A percentile compares a stretch with the other conserved stretches of the same genome.
These are phyloP conservation scores for Nephrotoma appendiculata DNA, from an alignment of 2,888 invertebrate genomes.

Conservation along the genomic window DNA sequence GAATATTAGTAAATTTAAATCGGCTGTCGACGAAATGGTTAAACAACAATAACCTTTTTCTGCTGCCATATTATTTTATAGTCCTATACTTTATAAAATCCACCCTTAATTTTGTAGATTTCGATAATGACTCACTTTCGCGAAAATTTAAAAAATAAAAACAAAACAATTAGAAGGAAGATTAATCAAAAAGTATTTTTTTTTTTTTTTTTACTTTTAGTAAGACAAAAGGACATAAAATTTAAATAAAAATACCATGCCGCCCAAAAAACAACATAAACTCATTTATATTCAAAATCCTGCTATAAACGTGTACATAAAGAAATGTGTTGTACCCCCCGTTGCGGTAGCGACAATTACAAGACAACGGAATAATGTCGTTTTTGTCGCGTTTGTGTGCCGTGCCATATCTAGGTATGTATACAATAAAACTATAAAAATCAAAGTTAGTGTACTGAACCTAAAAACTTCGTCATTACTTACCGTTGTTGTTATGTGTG, in stretches of 20 bases:
- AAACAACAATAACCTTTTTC: too few species aligned
- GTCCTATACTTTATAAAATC: neutral
- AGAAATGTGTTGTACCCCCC: neutral
- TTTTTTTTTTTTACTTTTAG: neutral
- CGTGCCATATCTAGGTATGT: neutral
- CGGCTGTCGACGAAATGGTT: neutral
- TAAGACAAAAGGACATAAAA: neutral
- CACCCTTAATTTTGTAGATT: neutral
- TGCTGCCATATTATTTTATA: too few species aligned
- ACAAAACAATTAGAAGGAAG: neutral
- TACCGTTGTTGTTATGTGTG: neutral
- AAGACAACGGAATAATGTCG: neutral
- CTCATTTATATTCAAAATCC: neutral
- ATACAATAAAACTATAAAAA: neutral
- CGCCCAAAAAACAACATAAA: neutral
- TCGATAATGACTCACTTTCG: neutral
- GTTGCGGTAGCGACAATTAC: slow-evolving; percentile 1
- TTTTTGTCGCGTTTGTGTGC: neutral
- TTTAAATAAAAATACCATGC: neutral
- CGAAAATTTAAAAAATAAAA: neutral
- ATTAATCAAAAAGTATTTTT: neutral
- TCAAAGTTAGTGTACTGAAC: neutral
- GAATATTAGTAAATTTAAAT: too few species aligned
- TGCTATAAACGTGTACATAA: neutral
- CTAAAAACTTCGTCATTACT: neutral